Base-by-base conservation (phyloP, 2,113 vertebrate species). In the Panthera leo region DNA sequence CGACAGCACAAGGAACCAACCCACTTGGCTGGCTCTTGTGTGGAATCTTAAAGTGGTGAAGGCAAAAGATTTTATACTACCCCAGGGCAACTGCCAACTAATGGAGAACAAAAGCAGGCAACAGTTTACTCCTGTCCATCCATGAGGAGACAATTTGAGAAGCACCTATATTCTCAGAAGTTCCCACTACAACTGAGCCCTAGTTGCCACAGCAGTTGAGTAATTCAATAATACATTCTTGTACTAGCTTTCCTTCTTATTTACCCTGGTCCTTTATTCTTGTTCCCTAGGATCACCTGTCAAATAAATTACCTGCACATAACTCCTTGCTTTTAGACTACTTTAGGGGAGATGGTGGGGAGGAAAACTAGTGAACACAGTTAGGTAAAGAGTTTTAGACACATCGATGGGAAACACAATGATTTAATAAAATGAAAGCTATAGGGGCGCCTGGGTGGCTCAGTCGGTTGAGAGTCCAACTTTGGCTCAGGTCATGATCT, bases 381-480 rank as follows among this genome's bases (percentile, higher is more conserved):
- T 53, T 63, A 73, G 13, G 63, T 80, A 58, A 8, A 75, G 55
- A 82, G 85, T 84, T 83, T 84, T 75, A 93, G 36, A 89, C 31
- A 83, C 31, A 87, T 23, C 83, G 76, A 93, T 39, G 10, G 29
- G 45, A 58, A 93, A 89, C 25, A 89, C 0, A 0, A 89, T 94
- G 29, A 55, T 67, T 68, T 91, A 91, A 89, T 48, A 82, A 85
- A 95, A 85, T 91, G 29, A 68, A 95, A 76, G 34, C 55, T 92
- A 88, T 29, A 73, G 45, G 7, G 45, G 45, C 45, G 45, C 45
- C 45, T 45, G 45, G 45, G 45, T 45, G 45, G 45, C 45, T 45
- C 45, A 45, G 45, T 45, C 45, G 8, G 45, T 45, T 45, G 45
- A 45, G 45, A 45, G 45, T 45, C 45, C 45, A 45, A 45, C 45